These are phyloP conservation scores for Calameuta filiformis DNA, from an alignment of 2,888 invertebrate species.

Conservation along the genomic window DNA sequence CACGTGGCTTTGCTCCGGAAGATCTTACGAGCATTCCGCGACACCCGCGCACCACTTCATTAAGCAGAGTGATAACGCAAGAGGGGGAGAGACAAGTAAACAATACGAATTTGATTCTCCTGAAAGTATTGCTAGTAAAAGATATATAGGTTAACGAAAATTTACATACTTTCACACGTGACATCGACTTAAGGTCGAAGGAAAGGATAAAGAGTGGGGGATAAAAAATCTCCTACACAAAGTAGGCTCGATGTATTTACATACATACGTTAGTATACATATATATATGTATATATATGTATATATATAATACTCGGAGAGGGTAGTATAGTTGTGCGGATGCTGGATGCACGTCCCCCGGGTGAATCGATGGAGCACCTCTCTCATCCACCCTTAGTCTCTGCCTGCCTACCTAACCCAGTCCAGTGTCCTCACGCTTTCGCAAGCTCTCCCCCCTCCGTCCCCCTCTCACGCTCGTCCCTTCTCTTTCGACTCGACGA, in stretches of 20 bases:
- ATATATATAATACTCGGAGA: background rate
- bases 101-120: too few species aligned
- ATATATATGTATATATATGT: too few species aligned
- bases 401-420: conserved; percentile 32
- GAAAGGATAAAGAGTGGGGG: background rate
- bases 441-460: conserved; percentile 1
- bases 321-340: conserved; percentile 25
- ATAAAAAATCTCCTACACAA: background rate
- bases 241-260: background rate
- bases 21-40: too few species aligned
- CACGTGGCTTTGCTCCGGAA: too few species aligned
- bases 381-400: conserved; percentile 33
- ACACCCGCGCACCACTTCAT: too few species aligned
- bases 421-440: conserved; percentile 25
- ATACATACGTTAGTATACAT: too few species aligned
- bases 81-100: too few species aligned
- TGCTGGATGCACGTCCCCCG: conserved; percentile 55
- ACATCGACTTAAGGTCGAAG: background rate
- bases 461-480: background rate
- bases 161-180: too few species aligned
- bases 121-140: too few species aligned
- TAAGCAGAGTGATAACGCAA: too few species aligned
- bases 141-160: too few species aligned
- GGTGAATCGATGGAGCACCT: conserved; percentile 60
- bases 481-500: background rate